Evolutionary conservation across 2,113 vertebrate species (phyloP).

Genomic region (Loxodonta africana): DNA sequence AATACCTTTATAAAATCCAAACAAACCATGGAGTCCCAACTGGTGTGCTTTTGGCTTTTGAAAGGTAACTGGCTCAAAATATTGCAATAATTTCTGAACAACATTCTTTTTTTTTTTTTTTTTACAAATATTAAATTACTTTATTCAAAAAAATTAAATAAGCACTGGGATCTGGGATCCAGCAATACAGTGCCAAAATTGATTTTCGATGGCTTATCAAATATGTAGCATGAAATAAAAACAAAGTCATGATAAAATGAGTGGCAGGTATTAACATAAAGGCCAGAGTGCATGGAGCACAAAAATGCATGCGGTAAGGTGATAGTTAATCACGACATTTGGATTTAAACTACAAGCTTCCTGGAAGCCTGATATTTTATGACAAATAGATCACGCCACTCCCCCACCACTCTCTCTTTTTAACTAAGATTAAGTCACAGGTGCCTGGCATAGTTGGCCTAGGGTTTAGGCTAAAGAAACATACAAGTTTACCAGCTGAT

Average conservation of each 20-base stretch:
- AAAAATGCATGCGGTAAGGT: background rate
- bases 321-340: background rate
- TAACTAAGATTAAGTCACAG: background rate
- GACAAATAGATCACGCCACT: background rate
- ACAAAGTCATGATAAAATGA: background rate
- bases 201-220: background rate
- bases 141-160: background rate
- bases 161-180: background rate
- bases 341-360: background rate
- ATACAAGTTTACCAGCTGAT: background rate
- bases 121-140: background rate
- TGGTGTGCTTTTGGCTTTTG: background rate
- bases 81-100: background rate
- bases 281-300: fast-evolving
- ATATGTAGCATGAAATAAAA: background rate
- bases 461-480: background rate
- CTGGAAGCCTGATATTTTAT: background rate
- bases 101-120: background rate
- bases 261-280: background rate
- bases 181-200: background rate
- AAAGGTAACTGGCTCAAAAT: background rate
- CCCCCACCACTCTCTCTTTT: background rate
- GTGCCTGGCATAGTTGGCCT: background rate
- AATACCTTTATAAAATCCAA: background rate
- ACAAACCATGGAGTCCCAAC: fast-evolving